These are phyloP conservation scores for Sesia bembeciformis DNA, from an alignment of 2,888 invertebrate genomes.

Conservation along the genomic window DNA sequence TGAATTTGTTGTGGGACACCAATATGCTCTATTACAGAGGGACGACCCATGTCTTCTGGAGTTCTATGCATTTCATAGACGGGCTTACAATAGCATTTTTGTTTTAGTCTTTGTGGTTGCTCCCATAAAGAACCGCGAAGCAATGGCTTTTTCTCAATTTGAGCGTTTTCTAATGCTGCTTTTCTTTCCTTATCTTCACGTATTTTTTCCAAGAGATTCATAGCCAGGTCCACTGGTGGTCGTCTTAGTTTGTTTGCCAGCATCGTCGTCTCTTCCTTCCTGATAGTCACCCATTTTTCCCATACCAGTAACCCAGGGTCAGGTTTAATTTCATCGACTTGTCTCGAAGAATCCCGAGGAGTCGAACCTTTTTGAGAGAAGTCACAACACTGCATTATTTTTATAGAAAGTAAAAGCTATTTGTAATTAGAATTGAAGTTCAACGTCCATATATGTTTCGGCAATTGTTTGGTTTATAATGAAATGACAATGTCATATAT, in stretches of 20 bases:
- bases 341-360: too few species aligned
- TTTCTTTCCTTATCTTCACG: constrained; percentile 51
- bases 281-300: constrained; percentile 57
- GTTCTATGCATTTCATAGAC: constrained; percentile 50
- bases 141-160: constrained; percentile 31
- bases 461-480: too few species aligned
- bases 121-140: constrained; percentile 43
- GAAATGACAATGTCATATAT: too few species aligned
- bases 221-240: constrained; percentile 42
- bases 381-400: too few species aligned
- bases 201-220: constrained; percentile 43
- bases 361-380: too few species aligned
- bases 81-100: constrained; percentile 37
- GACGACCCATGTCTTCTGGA: constrained; percentile 37
- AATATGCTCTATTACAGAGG: constrained; percentile 42
- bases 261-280: constrained; percentile 37
- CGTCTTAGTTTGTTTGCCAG: constrained; percentile 28
- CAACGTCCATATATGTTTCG: too few species aligned
- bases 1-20: constrained; percentile 44
- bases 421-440: too few species aligned
- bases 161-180: constrained; percentile 42
- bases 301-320: constrained; percentile 45
- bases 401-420: too few species aligned
- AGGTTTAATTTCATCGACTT: constrained; percentile 7
- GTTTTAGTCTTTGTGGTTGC: constrained; percentile 38